Conservation (phyloP, 2,888 invertebrate genomes). For the Eupithecia exiguata region DNA sequence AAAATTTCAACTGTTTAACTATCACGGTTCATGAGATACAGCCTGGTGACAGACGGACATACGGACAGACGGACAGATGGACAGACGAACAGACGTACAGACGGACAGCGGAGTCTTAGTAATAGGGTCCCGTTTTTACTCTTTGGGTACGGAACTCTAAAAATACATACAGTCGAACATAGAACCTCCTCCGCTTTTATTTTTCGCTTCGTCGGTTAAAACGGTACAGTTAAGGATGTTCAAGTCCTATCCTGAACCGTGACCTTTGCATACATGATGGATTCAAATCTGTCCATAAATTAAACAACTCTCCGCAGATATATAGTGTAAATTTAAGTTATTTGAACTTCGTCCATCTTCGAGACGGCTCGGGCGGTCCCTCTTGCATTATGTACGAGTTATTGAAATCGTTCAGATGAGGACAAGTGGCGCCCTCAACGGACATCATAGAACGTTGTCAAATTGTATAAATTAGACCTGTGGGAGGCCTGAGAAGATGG, state of each 20-base stretch:
- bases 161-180: no score
- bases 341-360: conserved; percentile 4
- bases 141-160: no score
- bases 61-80: no score
- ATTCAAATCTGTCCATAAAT: not conserved
- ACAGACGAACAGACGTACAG: no score
- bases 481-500: not conserved
- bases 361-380: not conserved
- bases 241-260: not conserved
- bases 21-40: no score
- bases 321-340: not conserved
- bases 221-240: not conserved
- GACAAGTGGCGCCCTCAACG: not conserved
- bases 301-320: not conserved
- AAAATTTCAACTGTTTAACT: no score
- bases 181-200: no score
- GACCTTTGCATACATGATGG: not conserved
- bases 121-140: no score
- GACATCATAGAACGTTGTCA: not conserved
- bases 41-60: no score
- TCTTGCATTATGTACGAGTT: conserved; percentile 9
- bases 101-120: no score
- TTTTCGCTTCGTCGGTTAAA: not conserved
- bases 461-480: not conserved
- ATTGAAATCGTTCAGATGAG: not conserved